phyloP scores from a whole-genome alignment of 1,140 invertebrate species.

The Delia radicum region DNA sequence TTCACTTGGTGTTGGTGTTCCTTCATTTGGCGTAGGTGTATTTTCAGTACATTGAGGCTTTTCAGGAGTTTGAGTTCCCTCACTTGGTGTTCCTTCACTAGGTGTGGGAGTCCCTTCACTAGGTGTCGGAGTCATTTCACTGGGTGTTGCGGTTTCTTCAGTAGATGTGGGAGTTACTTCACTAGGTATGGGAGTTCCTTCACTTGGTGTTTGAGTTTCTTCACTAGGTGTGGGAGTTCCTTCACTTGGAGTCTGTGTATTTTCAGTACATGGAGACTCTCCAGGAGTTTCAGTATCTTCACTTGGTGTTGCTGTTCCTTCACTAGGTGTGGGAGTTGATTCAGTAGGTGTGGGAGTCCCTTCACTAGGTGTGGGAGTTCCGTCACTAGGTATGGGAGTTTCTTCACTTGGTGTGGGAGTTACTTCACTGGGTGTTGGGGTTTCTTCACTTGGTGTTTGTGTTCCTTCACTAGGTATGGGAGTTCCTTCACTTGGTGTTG shows the following conservation, averaged over 20 bases:
- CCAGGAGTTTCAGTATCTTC: neutral
- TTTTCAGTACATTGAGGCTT: neutral
- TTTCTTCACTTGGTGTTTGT: no score
- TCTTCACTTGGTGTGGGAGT: neutral
- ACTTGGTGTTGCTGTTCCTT: neutral
- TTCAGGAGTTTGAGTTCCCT: neutral
- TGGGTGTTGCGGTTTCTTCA: neutral
- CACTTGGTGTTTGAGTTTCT: no score
- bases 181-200: no score
- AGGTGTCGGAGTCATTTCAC: neutral
- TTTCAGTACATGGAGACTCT: neutral
- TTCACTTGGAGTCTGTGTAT: neutral
- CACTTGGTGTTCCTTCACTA: neutral
- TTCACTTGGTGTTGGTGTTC: neutral
- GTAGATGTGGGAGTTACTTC: conserved; percentile 8
- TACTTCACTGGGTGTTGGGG: neutral
- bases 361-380: no score
- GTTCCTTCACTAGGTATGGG: no score
- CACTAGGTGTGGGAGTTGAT: no score
- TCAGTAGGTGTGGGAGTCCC: neutral
- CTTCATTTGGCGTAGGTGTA: neutral
- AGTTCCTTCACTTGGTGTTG: no score
- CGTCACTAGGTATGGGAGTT: neutral
- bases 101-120: neutral
- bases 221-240: no score